Conservation (phyloP, 2,113 vertebrate species). For the Oryzias celebensis region DNA sequence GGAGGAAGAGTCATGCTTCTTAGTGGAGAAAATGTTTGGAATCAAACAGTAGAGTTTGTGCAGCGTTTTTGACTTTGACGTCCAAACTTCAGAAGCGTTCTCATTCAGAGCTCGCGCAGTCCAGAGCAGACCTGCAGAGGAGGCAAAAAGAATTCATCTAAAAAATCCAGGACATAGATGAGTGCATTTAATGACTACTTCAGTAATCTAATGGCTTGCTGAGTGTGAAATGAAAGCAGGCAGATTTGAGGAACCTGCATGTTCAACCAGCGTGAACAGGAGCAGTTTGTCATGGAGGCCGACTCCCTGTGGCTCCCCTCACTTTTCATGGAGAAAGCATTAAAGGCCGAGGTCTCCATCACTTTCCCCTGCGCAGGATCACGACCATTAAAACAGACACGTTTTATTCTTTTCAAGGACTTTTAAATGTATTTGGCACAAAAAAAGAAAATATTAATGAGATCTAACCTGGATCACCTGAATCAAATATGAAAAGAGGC, state of each 20-base stretch:
- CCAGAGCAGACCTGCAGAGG: conserved; percentile 66
- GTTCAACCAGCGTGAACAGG: conserved; percentile 7
- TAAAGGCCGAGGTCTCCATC: too few relatives aligned
- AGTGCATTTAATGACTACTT: conserved; percentile 76
- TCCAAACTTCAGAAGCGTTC: conserved; percentile 19
- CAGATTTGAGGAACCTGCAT: conserved; percentile 13
- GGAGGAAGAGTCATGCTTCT: too few relatives aligned
- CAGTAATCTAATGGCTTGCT: conserved; percentile 62
- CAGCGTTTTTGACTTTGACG: too few relatives aligned
- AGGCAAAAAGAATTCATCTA: conserved; percentile 54
- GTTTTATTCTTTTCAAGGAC: background rate
- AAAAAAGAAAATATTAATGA: conserved; percentile 6
- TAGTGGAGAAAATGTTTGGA: too few relatives aligned
- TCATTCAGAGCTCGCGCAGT: conserved; percentile 59
- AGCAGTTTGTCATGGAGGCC: background rate
- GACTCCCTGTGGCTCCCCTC: too few relatives aligned
- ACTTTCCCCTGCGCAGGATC: background rate
- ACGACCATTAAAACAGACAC: background rate
- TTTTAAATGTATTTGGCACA: conserved; percentile 4
- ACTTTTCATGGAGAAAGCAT: too few relatives aligned
- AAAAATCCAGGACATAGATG: conserved; percentile 65
- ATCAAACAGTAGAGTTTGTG: too few relatives aligned
- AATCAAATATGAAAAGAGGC: conserved; percentile 25
- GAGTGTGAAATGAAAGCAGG: conserved; percentile 63
- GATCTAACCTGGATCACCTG: conserved; percentile 5